Conservation (phyloP, 1,140 invertebrate species). For the Rhynchophorus ferrugineus region DNA sequence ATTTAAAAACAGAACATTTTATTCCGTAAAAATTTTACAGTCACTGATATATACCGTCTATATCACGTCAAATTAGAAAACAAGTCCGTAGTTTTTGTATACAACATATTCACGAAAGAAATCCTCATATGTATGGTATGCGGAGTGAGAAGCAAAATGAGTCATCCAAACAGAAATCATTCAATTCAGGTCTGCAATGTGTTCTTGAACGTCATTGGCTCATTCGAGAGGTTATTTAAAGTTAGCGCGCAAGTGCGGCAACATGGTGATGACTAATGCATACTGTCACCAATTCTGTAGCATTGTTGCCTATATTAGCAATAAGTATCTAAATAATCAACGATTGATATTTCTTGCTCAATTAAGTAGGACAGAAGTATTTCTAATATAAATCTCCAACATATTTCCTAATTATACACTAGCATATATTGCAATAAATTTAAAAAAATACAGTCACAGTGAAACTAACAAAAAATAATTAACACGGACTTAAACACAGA, state of each 20-base stretch:
- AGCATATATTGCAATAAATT: too few relatives aligned
- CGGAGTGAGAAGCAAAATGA: constrained; percentile 11
- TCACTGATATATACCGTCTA: background rate
- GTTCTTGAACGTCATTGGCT: constrained; percentile 7
- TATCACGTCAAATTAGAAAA: constrained; percentile 7
- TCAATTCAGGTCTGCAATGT: constrained; percentile 6
- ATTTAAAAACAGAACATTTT: background rate
- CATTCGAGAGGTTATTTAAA: constrained; percentile 9
- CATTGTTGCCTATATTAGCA: background rate
- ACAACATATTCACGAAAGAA: constrained; percentile 8
- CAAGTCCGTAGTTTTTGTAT: constrained; percentile 3
- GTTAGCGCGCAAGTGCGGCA: constrained; percentile 7
- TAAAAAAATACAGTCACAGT: too few relatives aligned
- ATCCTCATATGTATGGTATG: constrained; percentile 8
- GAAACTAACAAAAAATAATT: too few relatives aligned
- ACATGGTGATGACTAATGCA: constrained; percentile 8
- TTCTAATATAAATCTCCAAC: too few relatives aligned
- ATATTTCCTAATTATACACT: too few relatives aligned
- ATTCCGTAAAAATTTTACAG: background rate
- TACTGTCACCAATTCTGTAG: background rate
- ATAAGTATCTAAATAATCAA: too few relatives aligned
- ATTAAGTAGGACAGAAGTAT: too few relatives aligned
- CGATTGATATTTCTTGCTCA: too few relatives aligned
- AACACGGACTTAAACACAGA: too few relatives aligned
- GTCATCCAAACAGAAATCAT: constrained; percentile 13